Base-by-base conservation (phyloP, 64 coral and sea anemone genomes). In the Porites australiensis region DNA sequence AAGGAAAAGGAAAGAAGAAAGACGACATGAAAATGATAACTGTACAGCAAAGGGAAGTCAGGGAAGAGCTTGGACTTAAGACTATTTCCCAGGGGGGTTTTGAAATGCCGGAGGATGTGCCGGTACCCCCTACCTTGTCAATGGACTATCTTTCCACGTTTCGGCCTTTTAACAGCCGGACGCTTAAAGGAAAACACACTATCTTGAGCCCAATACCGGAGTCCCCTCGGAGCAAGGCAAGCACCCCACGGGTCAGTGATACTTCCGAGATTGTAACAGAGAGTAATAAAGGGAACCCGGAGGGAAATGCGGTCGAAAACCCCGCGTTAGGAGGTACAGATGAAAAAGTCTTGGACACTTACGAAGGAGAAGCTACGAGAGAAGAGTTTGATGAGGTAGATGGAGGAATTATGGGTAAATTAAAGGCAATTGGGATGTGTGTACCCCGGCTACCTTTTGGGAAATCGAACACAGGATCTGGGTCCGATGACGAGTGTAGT, bases 151-250 rank as follows among this genome's bases (percentile, higher is more conserved):
- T 93, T 71, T 52, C 64, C 92, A 86, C 54, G 67, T n/a, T 69
- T 19, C 81, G 81, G 44, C 23, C 82, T 48, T 88, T 92, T 19
- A 91, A 44, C 55, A 37, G 73, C 2, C 86, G 89, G 58, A 60
- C 76, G 43, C 63, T 88, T 81, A 89, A 77, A 18, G 88, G 82
- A 18, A 94, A 77, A 6, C 68, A 88, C 43, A 37, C 90, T 13
- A 66, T 63, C 46, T 78, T 98, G 27, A 98, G 88, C 86, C 95
- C 95, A 3, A 98, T 98, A 61, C 95, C 95, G 70, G 95, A 98
- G 53, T 94, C 92, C 13, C 95, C 92, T 45, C 88, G 92, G 79
- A 94, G 58, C 18, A 88, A 75, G 66, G 51, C 18, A 19, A 49
- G 15, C 53, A 65, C 68, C 13, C 44, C 57, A 72, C 67, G 55